These are phyloP conservation scores for Tenthredo notha DNA, from an alignment of 2,888 invertebrate species.

Conservation along the genomic window DNA sequence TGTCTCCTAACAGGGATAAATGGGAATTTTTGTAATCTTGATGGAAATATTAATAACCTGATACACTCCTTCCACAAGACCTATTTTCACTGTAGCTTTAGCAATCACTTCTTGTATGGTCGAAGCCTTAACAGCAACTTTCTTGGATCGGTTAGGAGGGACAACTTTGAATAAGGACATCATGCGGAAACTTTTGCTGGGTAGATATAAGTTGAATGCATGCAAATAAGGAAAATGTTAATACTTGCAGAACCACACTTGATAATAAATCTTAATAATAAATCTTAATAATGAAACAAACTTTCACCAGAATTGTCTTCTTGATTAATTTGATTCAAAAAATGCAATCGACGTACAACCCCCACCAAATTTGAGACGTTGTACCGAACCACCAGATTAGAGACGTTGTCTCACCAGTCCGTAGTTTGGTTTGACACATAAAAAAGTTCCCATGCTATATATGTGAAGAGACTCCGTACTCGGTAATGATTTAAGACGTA, in stretches of 20 bases:
- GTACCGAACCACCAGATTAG: constrained; percentile 20
- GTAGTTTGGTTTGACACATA: constrained; percentile 56
- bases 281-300: not conserved
- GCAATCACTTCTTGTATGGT: constrained; percentile 40
- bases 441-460: constrained; percentile 45
- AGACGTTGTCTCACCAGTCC: constrained; percentile 47
- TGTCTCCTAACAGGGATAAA: not conserved
- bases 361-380: too few relatives aligned
- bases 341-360: not conserved
- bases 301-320: not conserved
- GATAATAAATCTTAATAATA: too few relatives aligned
- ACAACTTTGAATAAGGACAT: constrained; percentile 53
- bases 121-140: constrained; percentile 48
- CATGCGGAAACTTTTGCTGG: constrained; percentile 13
- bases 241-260: not conserved
- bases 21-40: not conserved
- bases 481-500: constrained; percentile 44
- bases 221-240: not conserved
- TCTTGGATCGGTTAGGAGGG: constrained; percentile 25
- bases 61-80: constrained; percentile 43
- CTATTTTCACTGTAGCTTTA: constrained; percentile 43
- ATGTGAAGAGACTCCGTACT: constrained; percentile 55
- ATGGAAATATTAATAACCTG: constrained; percentile 47
- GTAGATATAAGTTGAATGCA: not conserved
- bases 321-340: not conserved